phyloP scores from a whole-genome alignment of 2,888 invertebrate genomes.

The Monopis laevigella region DNA sequence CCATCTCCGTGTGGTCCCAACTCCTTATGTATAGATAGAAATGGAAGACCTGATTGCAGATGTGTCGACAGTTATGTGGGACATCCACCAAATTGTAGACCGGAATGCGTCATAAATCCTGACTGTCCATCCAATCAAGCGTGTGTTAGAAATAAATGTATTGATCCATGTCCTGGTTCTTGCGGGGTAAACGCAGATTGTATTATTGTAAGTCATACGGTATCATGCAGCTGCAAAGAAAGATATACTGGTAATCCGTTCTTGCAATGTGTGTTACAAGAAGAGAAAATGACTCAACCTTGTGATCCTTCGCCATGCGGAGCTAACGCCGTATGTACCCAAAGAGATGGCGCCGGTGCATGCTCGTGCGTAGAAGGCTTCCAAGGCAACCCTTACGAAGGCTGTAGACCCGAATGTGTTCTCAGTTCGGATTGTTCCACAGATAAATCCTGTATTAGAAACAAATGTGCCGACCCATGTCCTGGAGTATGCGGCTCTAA shows the following conservation, averaged over 20 bases:
- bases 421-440: slow-evolving; percentile 86
- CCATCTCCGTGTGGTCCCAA: slow-evolving; percentile 88
- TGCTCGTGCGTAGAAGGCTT: slow-evolving; percentile 84
- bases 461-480: slow-evolving; percentile 88
- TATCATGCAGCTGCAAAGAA: slow-evolving; percentile 79
- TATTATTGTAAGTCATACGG: slow-evolving; percentile 80
- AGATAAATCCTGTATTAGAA: slow-evolving; percentile 82
- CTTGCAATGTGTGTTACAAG: slow-evolving; percentile 74
- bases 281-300: slow-evolving; percentile 72
- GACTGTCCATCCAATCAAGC: slow-evolving; percentile 81
- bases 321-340: slow-evolving; percentile 80
- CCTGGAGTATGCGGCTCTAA: slow-evolving; percentile 85
- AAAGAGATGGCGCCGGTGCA: slow-evolving; percentile 80
- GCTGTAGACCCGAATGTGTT: slow-evolving; percentile 88
- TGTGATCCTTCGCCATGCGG: slow-evolving; percentile 91
- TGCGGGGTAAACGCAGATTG: slow-evolving; percentile 85
- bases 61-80: slow-evolving; percentile 83
- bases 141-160: slow-evolving; percentile 82
- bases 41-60: slow-evolving; percentile 76
- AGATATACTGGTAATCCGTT: slow-evolving; percentile 87
- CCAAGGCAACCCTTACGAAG: slow-evolving; percentile 86
- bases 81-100: slow-evolving; percentile 82
- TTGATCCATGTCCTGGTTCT: slow-evolving; percentile 83
- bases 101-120: slow-evolving; percentile 84
- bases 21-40: slow-evolving; percentile 73